Evolutionary conservation across 2,113 vertebrate genomes (phyloP).

Genomic region (Microcebus tavaratra): DNA sequence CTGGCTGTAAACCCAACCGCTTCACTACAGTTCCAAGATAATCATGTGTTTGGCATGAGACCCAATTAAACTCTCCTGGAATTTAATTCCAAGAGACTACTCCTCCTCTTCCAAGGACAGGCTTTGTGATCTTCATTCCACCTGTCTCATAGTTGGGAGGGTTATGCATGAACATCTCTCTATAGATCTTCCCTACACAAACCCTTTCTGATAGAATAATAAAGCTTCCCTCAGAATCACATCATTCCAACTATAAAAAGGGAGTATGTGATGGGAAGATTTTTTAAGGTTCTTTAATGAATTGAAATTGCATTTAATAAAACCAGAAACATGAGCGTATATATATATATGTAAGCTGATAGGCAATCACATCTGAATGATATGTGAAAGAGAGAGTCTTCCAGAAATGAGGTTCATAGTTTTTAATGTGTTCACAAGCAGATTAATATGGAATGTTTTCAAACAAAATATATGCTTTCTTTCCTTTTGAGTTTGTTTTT

Average conservation of each 20-base stretch:
- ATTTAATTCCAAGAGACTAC: background rate
- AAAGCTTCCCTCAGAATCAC: background rate
- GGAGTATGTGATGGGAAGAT: background rate
- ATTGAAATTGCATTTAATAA: slow-evolving; percentile 10
- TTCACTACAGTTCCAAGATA: background rate
- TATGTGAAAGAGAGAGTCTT: slow-evolving; percentile 9
- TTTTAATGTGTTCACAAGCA: slow-evolving; percentile 60
- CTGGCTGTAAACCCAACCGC: background rate
- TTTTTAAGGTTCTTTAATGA: slow-evolving; percentile 8
- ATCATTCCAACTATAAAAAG: background rate
- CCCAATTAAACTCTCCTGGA: background rate
- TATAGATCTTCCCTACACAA: background rate
- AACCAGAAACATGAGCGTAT: slow-evolving; percentile 21
- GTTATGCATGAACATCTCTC: background rate
- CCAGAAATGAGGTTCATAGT: slow-evolving; percentile 25
- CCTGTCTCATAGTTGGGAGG: background rate
- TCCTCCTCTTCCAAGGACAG: background rate
- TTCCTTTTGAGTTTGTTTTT: slow-evolving; percentile 22
- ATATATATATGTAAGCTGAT: background rate
- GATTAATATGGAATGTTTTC: slow-evolving; percentile 38
- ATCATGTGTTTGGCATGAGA: background rate
- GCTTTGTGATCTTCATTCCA: background rate
- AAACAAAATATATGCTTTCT: slow-evolving; percentile 33
- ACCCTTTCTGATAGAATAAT: background rate
- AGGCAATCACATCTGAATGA: background rate